phyloP scores from a whole-genome alignment of 2,888 invertebrate species.

The Tineola bisselliella region DNA sequence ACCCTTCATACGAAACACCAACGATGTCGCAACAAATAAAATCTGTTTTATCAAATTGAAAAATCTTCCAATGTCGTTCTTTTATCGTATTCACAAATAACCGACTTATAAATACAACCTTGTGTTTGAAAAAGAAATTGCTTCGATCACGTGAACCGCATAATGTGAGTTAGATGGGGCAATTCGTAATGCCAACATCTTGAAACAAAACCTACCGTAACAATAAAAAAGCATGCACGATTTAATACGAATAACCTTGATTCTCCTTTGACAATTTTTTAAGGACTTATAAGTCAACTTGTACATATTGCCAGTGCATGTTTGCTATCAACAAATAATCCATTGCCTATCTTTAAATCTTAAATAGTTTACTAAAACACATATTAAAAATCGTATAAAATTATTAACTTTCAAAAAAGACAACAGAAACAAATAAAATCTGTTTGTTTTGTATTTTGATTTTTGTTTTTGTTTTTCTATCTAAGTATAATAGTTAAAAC shows the following conservation, averaged over 20 bases:
- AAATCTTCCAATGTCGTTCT: neutral
- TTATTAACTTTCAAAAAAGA: too few relatives aligned
- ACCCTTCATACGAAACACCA: neutral
- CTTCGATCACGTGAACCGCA: constrained; percentile 36
- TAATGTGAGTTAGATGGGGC: constrained; percentile 50
- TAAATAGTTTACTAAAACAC: too few relatives aligned
- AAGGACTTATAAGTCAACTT: neutral
- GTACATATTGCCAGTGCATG: too few relatives aligned
- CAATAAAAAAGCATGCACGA: constrained; percentile 22
- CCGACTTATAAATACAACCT: neutral
- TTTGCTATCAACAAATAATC: too few relatives aligned
- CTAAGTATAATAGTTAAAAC: too few relatives aligned
- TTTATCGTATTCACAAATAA: neutral
- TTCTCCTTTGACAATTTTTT: too few relatives aligned
- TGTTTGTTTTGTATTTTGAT: too few relatives aligned
- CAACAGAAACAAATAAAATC: too few relatives aligned
- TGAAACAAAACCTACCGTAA: constrained; percentile 44
- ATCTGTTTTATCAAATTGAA: neutral
- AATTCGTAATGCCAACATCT: constrained; percentile 31
- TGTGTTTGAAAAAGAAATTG: constrained; percentile 43
- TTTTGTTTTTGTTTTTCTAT: too few relatives aligned
- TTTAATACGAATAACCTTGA: neutral
- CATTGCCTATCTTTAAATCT: too few relatives aligned
- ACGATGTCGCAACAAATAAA: neutral
- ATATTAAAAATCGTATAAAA: too few relatives aligned